Evolutionary conservation across 1,140 invertebrate species (phyloP).

Genomic region (Phymastichus coffea): DNA sequence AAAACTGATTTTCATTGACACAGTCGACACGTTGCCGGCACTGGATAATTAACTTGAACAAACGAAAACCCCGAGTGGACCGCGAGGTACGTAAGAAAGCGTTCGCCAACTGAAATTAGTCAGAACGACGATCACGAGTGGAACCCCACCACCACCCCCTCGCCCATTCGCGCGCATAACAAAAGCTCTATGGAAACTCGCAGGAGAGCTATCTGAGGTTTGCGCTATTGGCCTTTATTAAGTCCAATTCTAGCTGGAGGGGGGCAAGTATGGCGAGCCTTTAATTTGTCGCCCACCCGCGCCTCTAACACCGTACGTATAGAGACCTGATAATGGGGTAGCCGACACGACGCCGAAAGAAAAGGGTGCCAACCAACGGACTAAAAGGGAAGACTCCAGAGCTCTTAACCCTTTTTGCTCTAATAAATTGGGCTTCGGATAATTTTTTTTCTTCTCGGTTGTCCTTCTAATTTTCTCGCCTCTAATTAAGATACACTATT

Average conservation of each 20-base stretch:
- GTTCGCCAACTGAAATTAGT: too few relatives aligned
- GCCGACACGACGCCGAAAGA: constrained; percentile 1
- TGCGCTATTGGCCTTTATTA: constrained; percentile 22
- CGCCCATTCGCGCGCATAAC: too few relatives aligned
- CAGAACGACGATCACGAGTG: too few relatives aligned
- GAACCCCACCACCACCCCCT: too few relatives aligned
- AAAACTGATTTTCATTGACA: too few relatives aligned
- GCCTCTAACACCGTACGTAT: background rate
- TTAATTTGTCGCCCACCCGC: constrained; percentile 25
- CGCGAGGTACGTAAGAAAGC: too few relatives aligned
- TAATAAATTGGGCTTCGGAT: constrained; percentile 8
- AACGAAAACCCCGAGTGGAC: too few relatives aligned
- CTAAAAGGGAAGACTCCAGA: constrained; percentile 9
- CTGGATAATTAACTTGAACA: too few relatives aligned
- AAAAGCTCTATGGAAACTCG: too few relatives aligned
- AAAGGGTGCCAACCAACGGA: background rate
- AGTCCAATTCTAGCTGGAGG: constrained; percentile 17
- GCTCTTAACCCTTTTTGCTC: constrained; percentile 19
- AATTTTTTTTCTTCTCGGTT: background rate
- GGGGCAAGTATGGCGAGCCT: constrained; percentile 2
- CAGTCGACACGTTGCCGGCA: too few relatives aligned
- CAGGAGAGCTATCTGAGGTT: constrained; percentile 7
- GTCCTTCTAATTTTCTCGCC: background rate
- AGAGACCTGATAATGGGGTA: constrained; percentile 22
- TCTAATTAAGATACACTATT: too few relatives aligned